Base-by-base conservation (phyloP, 2,888 invertebrate genomes). In the Leptopilina syphax region DNA sequence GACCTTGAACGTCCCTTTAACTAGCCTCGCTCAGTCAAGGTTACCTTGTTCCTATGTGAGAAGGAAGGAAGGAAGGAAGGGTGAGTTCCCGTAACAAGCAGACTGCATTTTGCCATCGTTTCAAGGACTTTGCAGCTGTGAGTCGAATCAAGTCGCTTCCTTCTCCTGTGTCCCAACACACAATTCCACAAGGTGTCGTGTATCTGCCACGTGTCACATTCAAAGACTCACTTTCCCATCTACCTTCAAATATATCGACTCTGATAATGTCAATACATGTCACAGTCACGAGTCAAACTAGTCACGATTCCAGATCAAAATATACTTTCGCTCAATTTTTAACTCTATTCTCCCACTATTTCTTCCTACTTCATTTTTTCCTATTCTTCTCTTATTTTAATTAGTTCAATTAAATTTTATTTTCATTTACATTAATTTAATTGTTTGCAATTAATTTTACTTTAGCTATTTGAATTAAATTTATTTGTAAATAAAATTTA, bases 1-100 rank as follows among this genome's bases (percentile, higher is more conserved):
- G 87, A 85, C 88, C 88, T 88, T 88, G 88, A 87, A 84, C 87
- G 86, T 84, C 88, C 87, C 88, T 88, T 88, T 88, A 88, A 88
- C 87, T 86, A 85, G 80, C 81, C 83, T 85, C 88, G 83, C 85
- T 82, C 82, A 87, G 87, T 86, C 88, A 88, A 88, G 88, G 88
- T 85, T 88, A 84, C 85, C 84, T 85, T 87, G 85, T 86, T 88
- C 85, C 84, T 85, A 82, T 82, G 41, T 24, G 50, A 57, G 18
- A 27, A n/a, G 47, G 80, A 65, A 27, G 50, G 80, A 65, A 27
- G 50, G 79, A 78, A 77, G 73, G 80, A 65, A 67, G 78, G 65
- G 70, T 77, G 68, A 77, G 54, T 77, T 68, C 47, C 63, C 60
- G 80, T 77, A 77, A 80, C 77, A 67, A 78, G 50, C 78, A 80